Base-by-base conservation (phyloP, 2,888 invertebrate species). In the Limnephilus auricula region DNA sequence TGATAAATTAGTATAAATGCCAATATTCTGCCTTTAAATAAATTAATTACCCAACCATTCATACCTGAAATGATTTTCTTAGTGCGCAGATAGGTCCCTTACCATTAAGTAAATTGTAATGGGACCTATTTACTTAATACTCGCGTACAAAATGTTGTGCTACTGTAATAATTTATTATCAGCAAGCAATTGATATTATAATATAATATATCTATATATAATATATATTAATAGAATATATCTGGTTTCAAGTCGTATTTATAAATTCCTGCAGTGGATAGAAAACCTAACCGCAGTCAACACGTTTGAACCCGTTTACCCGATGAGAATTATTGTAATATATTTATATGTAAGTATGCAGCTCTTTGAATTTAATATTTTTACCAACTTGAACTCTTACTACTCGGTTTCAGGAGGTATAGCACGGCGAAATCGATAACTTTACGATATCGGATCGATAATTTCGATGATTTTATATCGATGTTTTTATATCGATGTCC, bases 21-120 rank as follows among this genome's bases (percentile, higher is more conserved):
- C 25, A n/a, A 65, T n/a, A 65, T 25, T 65, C 65, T n/a, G 65
- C 25, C 25, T 2, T 25, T 65, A 65, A 50, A 18, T 50, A 50
- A 50, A 50, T 65, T n/a, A 65, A 65, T 65, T 65, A 65, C n/a
- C 25, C 9, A 65, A 65, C 25, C 25, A 25, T 65, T 65, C 25
- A 65, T 65, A 25, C 25, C 65, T 65, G 65, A 25, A 65, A 25
- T n/a, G 18, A 50, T 50, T 50, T 50, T 50, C 50, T 50, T 6
- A 50, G 18, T 50, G 3, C 5, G 18, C 50, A 50, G 50, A 18
- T 50, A 50, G 3, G 50, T 50, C 25, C 25, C 25, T n/a, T n/a
- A n/a, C 65, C 65, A 65, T 65, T 65, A 65, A n/a, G 65, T 65
- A 65, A 65, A 65, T 65, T 65, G 65, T 65, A 65, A 65, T 65